Conservation (phyloP, 2,113 vertebrate species). For the Irena cyanogastra region DNA sequence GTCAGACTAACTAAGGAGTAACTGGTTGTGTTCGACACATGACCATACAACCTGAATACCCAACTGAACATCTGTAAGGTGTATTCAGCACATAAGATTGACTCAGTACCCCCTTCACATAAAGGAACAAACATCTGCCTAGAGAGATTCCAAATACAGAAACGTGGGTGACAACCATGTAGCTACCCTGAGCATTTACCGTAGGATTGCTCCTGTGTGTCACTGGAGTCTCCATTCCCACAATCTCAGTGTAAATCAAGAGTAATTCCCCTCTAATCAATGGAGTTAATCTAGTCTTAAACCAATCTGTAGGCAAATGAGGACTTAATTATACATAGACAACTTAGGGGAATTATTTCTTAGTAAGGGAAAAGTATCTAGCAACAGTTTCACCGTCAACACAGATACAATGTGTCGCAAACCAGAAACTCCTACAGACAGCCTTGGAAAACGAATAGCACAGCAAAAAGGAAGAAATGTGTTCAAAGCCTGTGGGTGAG, state of each 20-base stretch:
- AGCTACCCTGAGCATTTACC: background rate
- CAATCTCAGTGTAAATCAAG: background rate
- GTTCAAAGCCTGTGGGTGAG: slow-evolving; percentile 1
- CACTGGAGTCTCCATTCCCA: background rate
- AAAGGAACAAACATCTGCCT: background rate
- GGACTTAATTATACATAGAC: background rate
- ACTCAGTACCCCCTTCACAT: background rate
- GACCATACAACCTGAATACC: background rate
- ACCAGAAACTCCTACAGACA: background rate
- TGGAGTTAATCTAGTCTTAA: background rate
- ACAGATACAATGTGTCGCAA: background rate
- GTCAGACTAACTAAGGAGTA: background rate
- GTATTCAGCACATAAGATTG: background rate
- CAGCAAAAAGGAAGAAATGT: background rate
- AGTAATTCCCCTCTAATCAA: background rate
- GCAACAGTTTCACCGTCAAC: background rate
- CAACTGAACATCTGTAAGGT: background rate
- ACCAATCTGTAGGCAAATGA: background rate
- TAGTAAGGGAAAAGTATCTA: background rate
- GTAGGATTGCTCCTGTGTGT: background rate
- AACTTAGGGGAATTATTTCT: background rate
- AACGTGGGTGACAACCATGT: background rate
- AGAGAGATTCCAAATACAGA: background rate
- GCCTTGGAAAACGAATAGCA: background rate
- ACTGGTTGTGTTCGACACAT: background rate